Evolutionary conservation across 2,888 invertebrate species (phyloP).

Genomic region (Papilio demoleus): DNA sequence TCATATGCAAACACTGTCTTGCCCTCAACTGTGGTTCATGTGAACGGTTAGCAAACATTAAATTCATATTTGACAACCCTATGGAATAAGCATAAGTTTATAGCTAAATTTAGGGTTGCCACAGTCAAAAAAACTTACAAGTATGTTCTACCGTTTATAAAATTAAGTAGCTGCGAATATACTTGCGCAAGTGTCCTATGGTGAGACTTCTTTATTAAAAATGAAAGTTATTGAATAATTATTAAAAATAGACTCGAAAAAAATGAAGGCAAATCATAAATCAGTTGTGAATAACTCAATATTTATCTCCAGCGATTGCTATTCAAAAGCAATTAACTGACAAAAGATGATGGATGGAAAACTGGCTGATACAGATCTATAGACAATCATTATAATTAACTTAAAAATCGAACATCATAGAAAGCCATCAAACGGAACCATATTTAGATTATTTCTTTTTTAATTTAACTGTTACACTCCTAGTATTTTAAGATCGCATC

Average conservation of each 20-base stretch:
- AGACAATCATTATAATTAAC: conserved; percentile 25
- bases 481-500: not conserved
- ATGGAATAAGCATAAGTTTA: not conserved
- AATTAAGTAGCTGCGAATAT: not conserved
- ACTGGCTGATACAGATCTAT: conserved; percentile 24
- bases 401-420: conserved; percentile 15
- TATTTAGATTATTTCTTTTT: not conserved
- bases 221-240: conserved; percentile 11
- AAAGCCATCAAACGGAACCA: conserved; percentile 7
- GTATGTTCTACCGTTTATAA: too few relatives aligned
- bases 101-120: not conserved
- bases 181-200: not conserved
- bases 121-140: too few relatives aligned
- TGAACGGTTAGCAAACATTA: conserved; percentile 34
- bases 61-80: conserved; percentile 16
- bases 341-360: conserved; percentile 34
- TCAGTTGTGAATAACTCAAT: conserved; percentile 14
- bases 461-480: not conserved
- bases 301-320: conserved; percentile 25
- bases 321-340: conserved; percentile 27
- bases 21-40: conserved; percentile 36
- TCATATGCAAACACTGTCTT: conserved; percentile 51
- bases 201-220: not conserved
- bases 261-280: conserved; percentile 27
- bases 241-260: not conserved